Percentiles rank a stretch among this genome's conserved stretches.
Conservation (phyloP, 2,888 invertebrate species). For the Acanthacorydalis orientalis region DNA sequence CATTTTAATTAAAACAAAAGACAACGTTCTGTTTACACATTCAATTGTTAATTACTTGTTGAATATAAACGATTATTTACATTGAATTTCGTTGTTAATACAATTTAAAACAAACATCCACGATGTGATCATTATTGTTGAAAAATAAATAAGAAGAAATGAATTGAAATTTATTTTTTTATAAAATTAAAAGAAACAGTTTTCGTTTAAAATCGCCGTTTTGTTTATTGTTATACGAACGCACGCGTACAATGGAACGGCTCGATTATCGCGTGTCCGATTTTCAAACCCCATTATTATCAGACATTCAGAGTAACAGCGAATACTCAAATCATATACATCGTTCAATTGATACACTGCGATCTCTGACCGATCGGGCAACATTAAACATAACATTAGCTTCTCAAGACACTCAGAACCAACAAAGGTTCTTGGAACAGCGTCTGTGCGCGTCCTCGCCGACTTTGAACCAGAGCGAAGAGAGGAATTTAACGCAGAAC, state of each 20-base stretch:
- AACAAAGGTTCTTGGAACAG: too few relatives aligned
- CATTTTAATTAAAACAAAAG: too few relatives aligned
- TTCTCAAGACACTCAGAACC: background rate
- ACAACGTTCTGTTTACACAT: too few relatives aligned
- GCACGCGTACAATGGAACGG: slow-evolving; percentile 20
- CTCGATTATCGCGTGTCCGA: slow-evolving; percentile 24
- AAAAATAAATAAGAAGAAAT: too few relatives aligned
- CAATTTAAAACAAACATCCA: too few relatives aligned
- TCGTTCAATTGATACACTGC: slow-evolving; percentile 25
- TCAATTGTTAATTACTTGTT: too few relatives aligned
- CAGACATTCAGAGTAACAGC: slow-evolving; percentile 18
- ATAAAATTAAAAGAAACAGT: background rate
- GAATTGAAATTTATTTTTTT: background rate
- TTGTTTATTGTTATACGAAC: background rate
- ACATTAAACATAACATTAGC: slow-evolving; percentile 3
- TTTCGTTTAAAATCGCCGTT: background rate
- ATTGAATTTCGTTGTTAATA: too few relatives aligned
- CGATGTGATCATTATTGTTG: too few relatives aligned
- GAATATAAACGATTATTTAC: too few relatives aligned
- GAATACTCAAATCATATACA: slow-evolving; percentile 23
- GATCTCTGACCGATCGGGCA: slow-evolving; percentile 23
- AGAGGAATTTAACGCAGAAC: too few relatives aligned
- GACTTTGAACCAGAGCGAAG: too few relatives aligned
- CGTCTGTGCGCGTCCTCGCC: too few relatives aligned
- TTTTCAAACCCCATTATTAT: slow-evolving; percentile 22